Evolutionary conservation across 2,888 invertebrate genomes (phyloP).

Genomic region (Eupithecia dodoneata): DNA sequence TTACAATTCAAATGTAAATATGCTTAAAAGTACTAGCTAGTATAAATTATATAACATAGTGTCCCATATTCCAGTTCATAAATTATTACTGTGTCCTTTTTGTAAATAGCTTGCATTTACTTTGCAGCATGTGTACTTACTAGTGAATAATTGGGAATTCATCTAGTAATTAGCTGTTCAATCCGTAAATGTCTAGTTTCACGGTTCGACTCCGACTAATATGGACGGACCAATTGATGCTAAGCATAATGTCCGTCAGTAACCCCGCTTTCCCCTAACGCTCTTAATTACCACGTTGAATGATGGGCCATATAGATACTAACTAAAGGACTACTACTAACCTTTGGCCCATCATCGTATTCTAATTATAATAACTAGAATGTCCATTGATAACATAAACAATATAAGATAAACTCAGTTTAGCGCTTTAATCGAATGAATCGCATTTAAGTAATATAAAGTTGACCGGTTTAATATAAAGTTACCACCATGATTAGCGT

Average conservation of each 20-base stretch:
- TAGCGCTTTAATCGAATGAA: too few species aligned
- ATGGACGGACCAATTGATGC: constrained; percentile 42
- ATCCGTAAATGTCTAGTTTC: constrained; percentile 51
- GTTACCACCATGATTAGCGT: background rate
- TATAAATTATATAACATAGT: background rate
- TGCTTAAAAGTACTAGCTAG: background rate
- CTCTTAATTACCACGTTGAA: constrained; percentile 50
- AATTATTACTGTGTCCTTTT: constrained; percentile 1
- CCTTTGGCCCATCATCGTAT: background rate
- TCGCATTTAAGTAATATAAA: too few species aligned
- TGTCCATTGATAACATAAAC: background rate
- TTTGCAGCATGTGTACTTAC: background rate
- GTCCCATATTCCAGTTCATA: background rate
- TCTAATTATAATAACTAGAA: background rate
- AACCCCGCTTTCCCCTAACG: constrained; percentile 50
- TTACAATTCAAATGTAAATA: background rate
- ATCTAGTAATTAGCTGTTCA: constrained; percentile 34
- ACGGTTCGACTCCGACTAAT: constrained; percentile 55
- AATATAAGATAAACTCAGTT: too few species aligned
- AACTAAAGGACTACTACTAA: background rate
- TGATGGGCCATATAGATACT: background rate
- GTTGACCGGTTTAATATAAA: background rate
- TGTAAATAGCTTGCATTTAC: background rate
- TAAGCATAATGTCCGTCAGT: constrained; percentile 55
- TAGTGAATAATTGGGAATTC: constrained; percentile 16